Evolutionary conservation across 2,113 vertebrate species (phyloP).

Genomic region (Glaucidium brasilianum): DNA sequence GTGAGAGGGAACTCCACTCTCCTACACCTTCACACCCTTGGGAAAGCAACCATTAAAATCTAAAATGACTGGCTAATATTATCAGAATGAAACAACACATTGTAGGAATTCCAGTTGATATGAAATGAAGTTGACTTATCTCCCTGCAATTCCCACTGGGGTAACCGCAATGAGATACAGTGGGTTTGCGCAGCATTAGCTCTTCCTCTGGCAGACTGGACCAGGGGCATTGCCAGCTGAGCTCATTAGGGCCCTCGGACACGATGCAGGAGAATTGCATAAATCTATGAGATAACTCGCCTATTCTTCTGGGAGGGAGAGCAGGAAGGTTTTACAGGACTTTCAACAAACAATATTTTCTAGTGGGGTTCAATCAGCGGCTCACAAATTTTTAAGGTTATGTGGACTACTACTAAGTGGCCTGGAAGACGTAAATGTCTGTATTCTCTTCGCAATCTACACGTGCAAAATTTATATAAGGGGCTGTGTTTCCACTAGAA

Average conservation of each 20-base stretch:
- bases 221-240: not conserved
- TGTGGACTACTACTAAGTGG: not conserved
- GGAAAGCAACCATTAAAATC: not conserved
- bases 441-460: not conserved
- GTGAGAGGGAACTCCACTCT: not conserved
- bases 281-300: conserved; percentile 8
- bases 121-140: not conserved
- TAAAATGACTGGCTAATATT: not conserved
- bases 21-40: not conserved
- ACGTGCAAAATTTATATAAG: not conserved
- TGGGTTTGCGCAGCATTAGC: not conserved
- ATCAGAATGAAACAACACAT: not conserved
- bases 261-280: not conserved
- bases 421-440: not conserved
- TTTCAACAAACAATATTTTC: not conserved
- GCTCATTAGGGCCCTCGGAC: not conserved
- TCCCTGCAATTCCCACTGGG: not conserved
- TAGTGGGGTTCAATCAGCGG: not conserved
- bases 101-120: not conserved
- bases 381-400: not conserved
- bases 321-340: not conserved
- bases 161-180: not conserved
- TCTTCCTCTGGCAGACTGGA: not conserved
- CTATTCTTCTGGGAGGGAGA: not conserved
- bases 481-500: not conserved